Evolutionary conservation across 2,888 invertebrate genomes (phyloP).

Genomic region (Biston stratarius): DNA sequence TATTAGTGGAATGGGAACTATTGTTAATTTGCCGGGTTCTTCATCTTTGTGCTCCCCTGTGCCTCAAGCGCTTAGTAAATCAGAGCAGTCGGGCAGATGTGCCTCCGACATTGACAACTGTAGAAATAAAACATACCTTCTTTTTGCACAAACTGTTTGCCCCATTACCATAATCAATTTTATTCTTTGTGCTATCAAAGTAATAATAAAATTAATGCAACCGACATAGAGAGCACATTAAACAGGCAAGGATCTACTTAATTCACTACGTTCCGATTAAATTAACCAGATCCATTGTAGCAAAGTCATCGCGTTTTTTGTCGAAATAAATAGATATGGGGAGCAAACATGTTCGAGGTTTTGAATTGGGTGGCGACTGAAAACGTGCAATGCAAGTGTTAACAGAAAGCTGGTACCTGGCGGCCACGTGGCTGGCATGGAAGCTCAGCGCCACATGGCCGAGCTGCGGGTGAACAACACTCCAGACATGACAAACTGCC

Average conservation of each 20-base stretch:
- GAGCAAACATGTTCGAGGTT: slow-evolving; percentile 14
- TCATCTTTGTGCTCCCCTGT: slow-evolving; percentile 64
- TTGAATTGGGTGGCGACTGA: slow-evolving; percentile 53
- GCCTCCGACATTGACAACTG: slow-evolving; percentile 61
- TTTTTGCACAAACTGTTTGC: slow-evolving; percentile 56
- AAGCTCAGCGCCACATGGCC: slow-evolving; percentile 12
- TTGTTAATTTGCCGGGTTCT: slow-evolving; percentile 76
- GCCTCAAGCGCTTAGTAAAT: slow-evolving; percentile 63
- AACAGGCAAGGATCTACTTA: slow-evolving; percentile 46
- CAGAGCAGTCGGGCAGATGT: slow-evolving; percentile 74
- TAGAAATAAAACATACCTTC: slow-evolving; percentile 68
- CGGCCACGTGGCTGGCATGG: slow-evolving; percentile 62
- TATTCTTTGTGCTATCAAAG: slow-evolving; percentile 54
- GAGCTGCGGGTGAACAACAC: slow-evolving; percentile 63
- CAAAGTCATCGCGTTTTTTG: slow-evolving; percentile 35
- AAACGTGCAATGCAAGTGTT: slow-evolving; percentile 65
- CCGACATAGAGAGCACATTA: slow-evolving; percentile 50
- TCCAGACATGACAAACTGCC: slow-evolving; percentile 62
- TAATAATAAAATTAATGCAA: slow-evolving; percentile 65
- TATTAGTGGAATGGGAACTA: slow-evolving; percentile 71
- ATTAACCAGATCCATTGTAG: slow-evolving; percentile 53
- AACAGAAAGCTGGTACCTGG: slow-evolving; percentile 73
- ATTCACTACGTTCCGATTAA: slow-evolving; percentile 51
- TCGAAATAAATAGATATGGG: slow-evolving; percentile 19
- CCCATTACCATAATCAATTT: slow-evolving; percentile 69